Evolutionary conservation across 2,888 invertebrate species (phyloP).

Genomic region (Hoplodrina ambigua): DNA sequence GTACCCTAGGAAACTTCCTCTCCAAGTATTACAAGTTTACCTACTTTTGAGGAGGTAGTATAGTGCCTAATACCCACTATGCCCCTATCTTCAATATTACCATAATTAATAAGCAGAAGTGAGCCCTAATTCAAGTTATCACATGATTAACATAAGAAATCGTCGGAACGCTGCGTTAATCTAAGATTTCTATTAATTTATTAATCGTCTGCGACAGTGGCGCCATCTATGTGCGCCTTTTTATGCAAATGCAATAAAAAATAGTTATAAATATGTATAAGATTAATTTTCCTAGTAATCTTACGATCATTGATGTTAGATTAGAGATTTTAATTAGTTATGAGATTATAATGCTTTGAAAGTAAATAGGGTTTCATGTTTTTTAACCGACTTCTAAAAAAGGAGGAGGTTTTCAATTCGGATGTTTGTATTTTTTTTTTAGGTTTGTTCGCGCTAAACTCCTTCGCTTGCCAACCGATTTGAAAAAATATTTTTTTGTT

Average conservation of each 20-base stretch:
- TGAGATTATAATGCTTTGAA: background rate
- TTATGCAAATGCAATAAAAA: conserved; percentile 39
- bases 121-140: conserved; percentile 12
- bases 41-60: background rate
- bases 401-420: too few relatives aligned
- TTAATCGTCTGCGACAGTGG: conserved; percentile 16
- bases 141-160: conserved; percentile 40
- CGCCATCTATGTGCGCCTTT: conserved; percentile 20
- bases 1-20: background rate
- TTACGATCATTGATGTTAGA: conserved; percentile 23
- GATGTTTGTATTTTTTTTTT: too few relatives aligned
- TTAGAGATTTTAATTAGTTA: conserved; percentile 17
- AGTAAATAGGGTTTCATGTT: background rate
- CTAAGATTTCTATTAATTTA: conserved; percentile 43
- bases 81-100: conserved; percentile 13
- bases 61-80: background rate
- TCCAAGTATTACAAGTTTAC: background rate
- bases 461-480: too few relatives aligned
- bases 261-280: conserved; percentile 46
- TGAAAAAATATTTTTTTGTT: too few relatives aligned
- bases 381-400: background rate
- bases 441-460: too few relatives aligned
- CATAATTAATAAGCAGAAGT: conserved; percentile 8
- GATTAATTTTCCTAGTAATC: conserved; percentile 40
- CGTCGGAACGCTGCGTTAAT: conserved; percentile 22